Conservation (phyloP, 2,113 vertebrate species). For the Cryptomyrus ogoouensis region DNA sequence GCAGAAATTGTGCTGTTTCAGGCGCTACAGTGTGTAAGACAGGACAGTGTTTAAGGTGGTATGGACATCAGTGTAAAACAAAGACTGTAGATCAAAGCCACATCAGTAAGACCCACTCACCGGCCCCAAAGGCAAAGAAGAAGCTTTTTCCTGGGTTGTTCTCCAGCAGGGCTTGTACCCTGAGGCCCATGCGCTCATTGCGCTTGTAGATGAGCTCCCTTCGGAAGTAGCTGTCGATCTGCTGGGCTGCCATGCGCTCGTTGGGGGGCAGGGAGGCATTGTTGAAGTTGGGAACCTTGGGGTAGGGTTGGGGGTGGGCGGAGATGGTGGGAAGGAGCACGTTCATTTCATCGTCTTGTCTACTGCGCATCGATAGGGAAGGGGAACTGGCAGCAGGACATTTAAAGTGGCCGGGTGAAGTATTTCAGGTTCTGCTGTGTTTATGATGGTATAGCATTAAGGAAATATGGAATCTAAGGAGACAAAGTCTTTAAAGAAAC, state of each 20-base stretch:
- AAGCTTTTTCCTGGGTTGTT: slow-evolving; percentile 77
- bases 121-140: slow-evolving; percentile 87
- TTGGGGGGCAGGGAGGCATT: slow-evolving; percentile 71
- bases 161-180: slow-evolving; percentile 69
- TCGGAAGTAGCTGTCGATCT: slow-evolving; percentile 80
- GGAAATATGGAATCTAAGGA: background rate
- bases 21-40: background rate
- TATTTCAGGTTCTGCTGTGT: background rate
- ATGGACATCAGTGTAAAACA: background rate
- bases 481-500: background rate
- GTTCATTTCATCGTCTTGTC: background rate
- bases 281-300: slow-evolving; percentile 77
- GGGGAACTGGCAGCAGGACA: background rate
- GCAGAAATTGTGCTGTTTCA: background rate
- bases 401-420: background rate
- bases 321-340: background rate
- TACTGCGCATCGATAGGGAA: too few relatives aligned
- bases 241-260: slow-evolving; percentile 72
- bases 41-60: background rate
- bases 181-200: slow-evolving; percentile 75
- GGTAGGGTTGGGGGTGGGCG: background rate
- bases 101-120: slow-evolving; percentile 42
- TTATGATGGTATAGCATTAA: background rate
- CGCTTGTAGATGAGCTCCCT: slow-evolving; percentile 81
- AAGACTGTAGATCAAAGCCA: background rate